Percentiles rank a stretch among this genome's conserved stretches.
Evolutionary conservation across 2,797 vertebrate species (phyloP).

Genomic region (Luscinia megarhynchos): DNA sequence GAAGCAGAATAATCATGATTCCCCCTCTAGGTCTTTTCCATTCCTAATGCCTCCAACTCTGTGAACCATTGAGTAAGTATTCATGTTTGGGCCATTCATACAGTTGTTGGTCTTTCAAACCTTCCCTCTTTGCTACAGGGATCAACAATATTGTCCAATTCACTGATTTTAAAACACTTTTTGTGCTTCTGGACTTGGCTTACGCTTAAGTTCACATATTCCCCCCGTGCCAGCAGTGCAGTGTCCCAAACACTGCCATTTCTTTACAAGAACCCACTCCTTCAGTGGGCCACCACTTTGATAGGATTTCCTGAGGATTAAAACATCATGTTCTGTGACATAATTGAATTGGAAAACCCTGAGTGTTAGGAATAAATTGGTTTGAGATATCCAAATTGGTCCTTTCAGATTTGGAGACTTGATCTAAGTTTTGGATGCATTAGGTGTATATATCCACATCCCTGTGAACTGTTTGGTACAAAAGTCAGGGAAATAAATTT

Average conservation of each 20-base stretch:
- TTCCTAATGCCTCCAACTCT: background rate
- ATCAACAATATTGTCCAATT: slow-evolving; percentile 42
- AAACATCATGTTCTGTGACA: background rate
- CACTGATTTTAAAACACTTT: slow-evolving; percentile 32
- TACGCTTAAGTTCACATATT: background rate
- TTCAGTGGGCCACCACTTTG: background rate
- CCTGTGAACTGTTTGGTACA: background rate
- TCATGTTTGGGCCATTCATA: background rate
- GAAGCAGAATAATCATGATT: slow-evolving; percentile 21
- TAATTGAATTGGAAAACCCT: background rate
- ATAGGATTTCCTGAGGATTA: background rate
- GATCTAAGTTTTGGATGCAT: background rate
- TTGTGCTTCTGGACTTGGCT: slow-evolving; percentile 36
- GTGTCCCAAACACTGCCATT: background rate
- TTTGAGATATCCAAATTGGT: background rate
- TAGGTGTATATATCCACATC: background rate
- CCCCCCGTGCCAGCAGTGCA: background rate
- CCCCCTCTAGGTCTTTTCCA: slow-evolving; percentile 40
- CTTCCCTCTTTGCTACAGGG: slow-evolving; percentile 41
- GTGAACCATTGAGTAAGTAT: slow-evolving; percentile 17
- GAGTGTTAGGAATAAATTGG: background rate
- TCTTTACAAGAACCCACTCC: background rate
- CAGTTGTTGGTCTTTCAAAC: slow-evolving; percentile 10
- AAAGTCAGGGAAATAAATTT: background rate
- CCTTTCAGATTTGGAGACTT: background rate